phyloP scores from a whole-genome alignment of 2,888 invertebrate genomes.

The Eretmocerus hayati region DNA sequence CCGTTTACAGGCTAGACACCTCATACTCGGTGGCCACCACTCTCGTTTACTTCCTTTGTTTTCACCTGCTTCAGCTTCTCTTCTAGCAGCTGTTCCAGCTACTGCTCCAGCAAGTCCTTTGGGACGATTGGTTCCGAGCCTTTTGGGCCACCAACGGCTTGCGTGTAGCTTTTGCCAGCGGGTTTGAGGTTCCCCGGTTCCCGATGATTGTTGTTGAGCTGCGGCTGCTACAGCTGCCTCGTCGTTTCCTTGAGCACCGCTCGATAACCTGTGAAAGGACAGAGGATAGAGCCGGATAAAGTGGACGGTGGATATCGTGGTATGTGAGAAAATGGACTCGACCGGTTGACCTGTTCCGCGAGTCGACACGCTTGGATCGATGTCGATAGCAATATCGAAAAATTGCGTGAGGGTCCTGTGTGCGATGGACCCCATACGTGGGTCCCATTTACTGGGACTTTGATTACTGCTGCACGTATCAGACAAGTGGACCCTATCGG shows the following conservation, averaged over 20 bases:
- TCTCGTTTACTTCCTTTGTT: constrained; percentile 22
- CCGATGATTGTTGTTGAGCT: no score
- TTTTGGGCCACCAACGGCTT: neutral
- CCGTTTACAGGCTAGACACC: constrained; percentile 38
- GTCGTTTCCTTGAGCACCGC: neutral
- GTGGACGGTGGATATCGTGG: no score
- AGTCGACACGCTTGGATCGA: no score
- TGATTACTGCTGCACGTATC: no score
- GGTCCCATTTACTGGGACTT: no score
- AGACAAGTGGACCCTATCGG: no score
- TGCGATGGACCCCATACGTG: no score
- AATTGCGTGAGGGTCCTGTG: no score
- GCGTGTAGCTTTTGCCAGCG: neutral
- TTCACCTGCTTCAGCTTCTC: neutral
- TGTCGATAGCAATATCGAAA: no score
- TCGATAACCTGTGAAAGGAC: neutral
- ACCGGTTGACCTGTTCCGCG: no score
- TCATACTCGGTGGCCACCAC: constrained; percentile 35
- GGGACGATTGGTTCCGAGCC: constrained; percentile 10
- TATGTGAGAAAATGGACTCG: no score
- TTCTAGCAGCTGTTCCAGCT: neutral
- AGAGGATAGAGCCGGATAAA: neutral
- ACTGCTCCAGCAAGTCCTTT: neutral
- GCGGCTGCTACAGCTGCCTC: no score
- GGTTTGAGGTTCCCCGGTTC: neutral